phyloP scores from a whole-genome alignment of 2,113 vertebrate species.

The Menidia beryllina region DNA sequence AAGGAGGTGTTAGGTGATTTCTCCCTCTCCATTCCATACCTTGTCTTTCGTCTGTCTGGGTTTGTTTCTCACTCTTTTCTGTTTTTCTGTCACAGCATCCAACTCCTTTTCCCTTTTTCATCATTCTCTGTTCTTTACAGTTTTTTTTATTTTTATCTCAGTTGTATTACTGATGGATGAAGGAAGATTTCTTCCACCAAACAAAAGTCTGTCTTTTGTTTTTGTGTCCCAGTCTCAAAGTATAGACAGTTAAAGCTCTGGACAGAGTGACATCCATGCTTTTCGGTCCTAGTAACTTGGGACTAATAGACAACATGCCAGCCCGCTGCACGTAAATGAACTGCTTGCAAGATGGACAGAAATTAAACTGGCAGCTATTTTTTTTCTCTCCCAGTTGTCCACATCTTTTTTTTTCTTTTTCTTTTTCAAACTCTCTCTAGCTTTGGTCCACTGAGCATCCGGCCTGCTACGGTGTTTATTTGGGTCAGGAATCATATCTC shows the following conservation, averaged over 20 bases:
- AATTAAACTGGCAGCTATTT: conserved; percentile 86
- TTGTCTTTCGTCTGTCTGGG: conserved; percentile 30
- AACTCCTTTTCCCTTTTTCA: conserved; percentile 9
- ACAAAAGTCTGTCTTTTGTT: conserved; percentile 79
- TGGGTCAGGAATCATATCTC: conserved; percentile 98
- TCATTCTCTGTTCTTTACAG: conserved; percentile 23
- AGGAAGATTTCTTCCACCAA: conserved; percentile 77
- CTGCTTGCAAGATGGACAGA: conserved; percentile 84
- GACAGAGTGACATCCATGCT: conserved; percentile 82
- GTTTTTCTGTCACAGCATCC: conserved; percentile 31
- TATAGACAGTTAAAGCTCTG: conserved; percentile 60
- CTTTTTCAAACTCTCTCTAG: conserved; percentile 8
- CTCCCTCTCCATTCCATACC: conserved; percentile 41
- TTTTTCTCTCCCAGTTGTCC: conserved; percentile 9
- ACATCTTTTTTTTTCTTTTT: background rate
- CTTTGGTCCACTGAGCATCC: conserved; percentile 74
- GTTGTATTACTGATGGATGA: conserved; percentile 69
- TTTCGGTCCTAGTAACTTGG: conserved; percentile 86
- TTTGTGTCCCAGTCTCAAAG: conserved; percentile 52
- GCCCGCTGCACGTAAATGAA: conserved; percentile 83
- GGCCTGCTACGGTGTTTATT: conserved; percentile 92
- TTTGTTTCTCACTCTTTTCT: conserved; percentile 23
- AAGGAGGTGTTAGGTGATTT: conserved; percentile 79
- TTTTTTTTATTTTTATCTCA: conserved; percentile 57
- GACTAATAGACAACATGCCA: conserved; percentile 86